Conservation (phyloP, 2,797 vertebrate genomes). For the Peromyscus eremicus region DNA sequence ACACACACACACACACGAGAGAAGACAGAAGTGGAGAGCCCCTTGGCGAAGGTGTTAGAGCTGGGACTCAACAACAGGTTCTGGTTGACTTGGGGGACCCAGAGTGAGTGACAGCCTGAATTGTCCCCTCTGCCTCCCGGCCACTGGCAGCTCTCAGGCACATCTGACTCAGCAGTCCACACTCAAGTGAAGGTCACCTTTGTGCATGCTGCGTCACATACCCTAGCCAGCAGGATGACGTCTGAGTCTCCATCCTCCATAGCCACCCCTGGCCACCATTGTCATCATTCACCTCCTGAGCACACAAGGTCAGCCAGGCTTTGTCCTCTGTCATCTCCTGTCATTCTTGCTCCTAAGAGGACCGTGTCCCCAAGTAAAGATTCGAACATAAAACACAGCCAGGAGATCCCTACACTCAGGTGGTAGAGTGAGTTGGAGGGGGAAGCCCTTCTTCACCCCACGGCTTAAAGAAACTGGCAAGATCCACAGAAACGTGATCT, state of each 20-base stretch:
- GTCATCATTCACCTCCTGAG: fast-evolving
- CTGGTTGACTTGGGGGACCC: not conserved
- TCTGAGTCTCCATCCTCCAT: not conserved
- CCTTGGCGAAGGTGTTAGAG: not conserved
- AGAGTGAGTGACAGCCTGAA: not conserved
- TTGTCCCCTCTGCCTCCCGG: not conserved
- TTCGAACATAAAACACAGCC: not conserved
- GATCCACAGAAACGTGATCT: not conserved
- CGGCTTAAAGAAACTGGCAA: not conserved
- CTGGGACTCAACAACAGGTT: not conserved
- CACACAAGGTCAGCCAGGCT: not conserved
- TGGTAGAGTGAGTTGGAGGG: not conserved
- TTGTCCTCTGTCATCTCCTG: not conserved
- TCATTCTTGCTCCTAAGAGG: not conserved
- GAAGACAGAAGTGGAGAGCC: not conserved
- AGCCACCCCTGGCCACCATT: not conserved
- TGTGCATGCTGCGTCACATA: not conserved
- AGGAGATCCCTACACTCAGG: not conserved
- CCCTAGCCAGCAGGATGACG: not conserved
- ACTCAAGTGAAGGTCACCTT: not conserved
- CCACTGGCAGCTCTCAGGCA: not conserved
- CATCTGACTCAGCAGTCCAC: not conserved
- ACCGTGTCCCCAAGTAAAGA: not conserved
- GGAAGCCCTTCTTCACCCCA: too few relatives aligned
- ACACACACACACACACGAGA: not conserved